A percentile compares a stretch with the other conserved stretches of the same genome.
phyloP scores from a whole-genome alignment of 2,797 vertebrate species.

The Choloepus didactylus region DNA sequence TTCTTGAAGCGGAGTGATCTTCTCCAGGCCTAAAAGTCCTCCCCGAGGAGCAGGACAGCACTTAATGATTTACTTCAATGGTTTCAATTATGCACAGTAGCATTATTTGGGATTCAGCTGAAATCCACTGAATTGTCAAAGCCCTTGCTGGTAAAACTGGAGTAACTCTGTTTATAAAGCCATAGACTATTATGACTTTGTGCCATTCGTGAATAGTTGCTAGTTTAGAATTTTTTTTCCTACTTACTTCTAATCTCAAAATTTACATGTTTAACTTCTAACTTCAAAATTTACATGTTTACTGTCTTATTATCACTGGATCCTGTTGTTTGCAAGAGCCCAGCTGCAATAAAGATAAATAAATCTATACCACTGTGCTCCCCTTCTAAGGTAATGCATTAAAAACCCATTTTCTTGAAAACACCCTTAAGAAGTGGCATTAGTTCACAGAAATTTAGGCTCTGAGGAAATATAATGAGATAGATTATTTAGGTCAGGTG shows the following conservation, averaged over 20 bases:
- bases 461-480: not conserved
- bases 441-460: not conserved
- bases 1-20: fast-evolving
- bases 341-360: not conserved
- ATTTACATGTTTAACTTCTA: not conserved
- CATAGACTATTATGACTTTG: not conserved
- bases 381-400: not conserved
- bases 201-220: not conserved
- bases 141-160: not conserved
- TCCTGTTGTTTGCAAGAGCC: not conserved
- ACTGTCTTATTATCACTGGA: not conserved
- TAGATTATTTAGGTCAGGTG: not conserved
- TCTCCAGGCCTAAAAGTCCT: not conserved
- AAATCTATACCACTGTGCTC: not conserved
- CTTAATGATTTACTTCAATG: not conserved
- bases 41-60: not conserved
- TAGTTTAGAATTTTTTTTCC: not conserved
- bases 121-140: not conserved
- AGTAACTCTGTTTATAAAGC: not conserved
- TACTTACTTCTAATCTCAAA: not conserved
- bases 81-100: not conserved
- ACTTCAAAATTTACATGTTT: not conserved
- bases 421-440: not conserved
- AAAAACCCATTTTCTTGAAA: conserved; percentile 14
- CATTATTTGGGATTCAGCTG: not conserved